A percentile compares a stretch with the other conserved stretches of the same genome.
Evolutionary conservation across 1,140 invertebrate genomes (phyloP).

Genomic region (Neuroterus valhalla): DNA sequence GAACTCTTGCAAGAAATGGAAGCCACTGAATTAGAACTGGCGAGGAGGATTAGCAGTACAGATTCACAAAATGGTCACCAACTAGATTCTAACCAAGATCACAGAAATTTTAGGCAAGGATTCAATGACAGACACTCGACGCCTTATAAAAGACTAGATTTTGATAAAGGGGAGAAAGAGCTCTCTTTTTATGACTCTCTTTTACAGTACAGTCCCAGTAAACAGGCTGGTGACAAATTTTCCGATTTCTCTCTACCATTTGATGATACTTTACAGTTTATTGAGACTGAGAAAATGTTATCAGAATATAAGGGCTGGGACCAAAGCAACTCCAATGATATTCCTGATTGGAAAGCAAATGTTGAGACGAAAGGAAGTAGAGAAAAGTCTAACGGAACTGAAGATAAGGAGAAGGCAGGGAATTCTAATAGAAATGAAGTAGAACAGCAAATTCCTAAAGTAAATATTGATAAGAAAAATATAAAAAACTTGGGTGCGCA

Average conservation of each 20-base stretch:
- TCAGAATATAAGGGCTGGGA: constrained; percentile 61
- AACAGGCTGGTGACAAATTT: constrained; percentile 40
- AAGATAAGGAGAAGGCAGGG: neutral
- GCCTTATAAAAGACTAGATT: neutral
- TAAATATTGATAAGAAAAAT: neutral
- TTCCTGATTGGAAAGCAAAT: constrained; percentile 1
- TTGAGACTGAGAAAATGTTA: constrained; percentile 63
- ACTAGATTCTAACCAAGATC: constrained; percentile 31
- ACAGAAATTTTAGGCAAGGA: constrained; percentile 8
- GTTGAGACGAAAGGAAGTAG: neutral
- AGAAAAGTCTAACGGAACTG: neutral
- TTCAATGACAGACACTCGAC: neutral
- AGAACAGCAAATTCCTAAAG: no score
- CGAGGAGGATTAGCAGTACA: constrained; percentile 47
- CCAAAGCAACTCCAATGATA: constrained; percentile 10
- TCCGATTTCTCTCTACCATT: constrained; percentile 56
- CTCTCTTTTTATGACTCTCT: constrained; percentile 8
- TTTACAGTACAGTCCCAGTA: constrained; percentile 36
- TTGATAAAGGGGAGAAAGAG: constrained; percentile 1
- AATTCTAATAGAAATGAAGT: neutral
- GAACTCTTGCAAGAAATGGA: constrained; percentile 72
- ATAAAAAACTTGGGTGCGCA: neutral
- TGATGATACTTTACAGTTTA: constrained; percentile 52
- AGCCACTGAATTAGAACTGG: constrained; percentile 63
- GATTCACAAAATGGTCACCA: neutral